Percentiles rank a stretch among this genome's conserved stretches.
Evolutionary conservation across 2,888 invertebrate genomes (phyloP).

Genomic region (Meiosimyza platycephala): DNA sequence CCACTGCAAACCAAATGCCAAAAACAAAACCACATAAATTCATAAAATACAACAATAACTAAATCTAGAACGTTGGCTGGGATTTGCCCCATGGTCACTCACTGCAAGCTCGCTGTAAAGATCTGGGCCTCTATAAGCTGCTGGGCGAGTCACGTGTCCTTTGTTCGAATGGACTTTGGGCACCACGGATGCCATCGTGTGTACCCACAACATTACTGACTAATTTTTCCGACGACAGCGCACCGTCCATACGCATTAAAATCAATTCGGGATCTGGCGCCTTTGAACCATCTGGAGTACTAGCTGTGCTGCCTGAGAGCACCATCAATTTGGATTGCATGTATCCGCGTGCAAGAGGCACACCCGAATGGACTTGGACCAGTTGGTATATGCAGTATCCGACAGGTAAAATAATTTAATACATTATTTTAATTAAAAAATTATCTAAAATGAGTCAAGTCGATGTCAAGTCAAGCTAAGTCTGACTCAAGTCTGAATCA

Average conservation of each 20-base stretch:
- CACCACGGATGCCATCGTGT: constrained; percentile 80
- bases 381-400: constrained; percentile 82
- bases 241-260: constrained; percentile 83
- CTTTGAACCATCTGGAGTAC: constrained; percentile 81
- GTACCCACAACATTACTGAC: constrained; percentile 87
- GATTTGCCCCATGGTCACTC: constrained; percentile 83
- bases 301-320: constrained; percentile 82
- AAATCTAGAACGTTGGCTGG: constrained; percentile 71
- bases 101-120: constrained; percentile 81
- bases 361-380: constrained; percentile 91
- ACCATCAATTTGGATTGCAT: constrained; percentile 86
- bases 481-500: neutral
- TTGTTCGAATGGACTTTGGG: constrained; percentile 88
- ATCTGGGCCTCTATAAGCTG: constrained; percentile 86
- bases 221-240: constrained; percentile 88
- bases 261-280: constrained; percentile 83
- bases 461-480: neutral
- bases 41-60: neutral
- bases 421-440: too few species aligned
- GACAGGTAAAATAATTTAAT: constrained; percentile 71
- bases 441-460: too few species aligned
- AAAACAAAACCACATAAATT: neutral
- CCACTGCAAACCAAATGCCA: constrained; percentile 1
- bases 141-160: constrained; percentile 80
- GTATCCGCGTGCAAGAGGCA: constrained; percentile 79